phyloP scores from a whole-genome alignment of 1,140 invertebrate species.

The Lethrus apterus region DNA sequence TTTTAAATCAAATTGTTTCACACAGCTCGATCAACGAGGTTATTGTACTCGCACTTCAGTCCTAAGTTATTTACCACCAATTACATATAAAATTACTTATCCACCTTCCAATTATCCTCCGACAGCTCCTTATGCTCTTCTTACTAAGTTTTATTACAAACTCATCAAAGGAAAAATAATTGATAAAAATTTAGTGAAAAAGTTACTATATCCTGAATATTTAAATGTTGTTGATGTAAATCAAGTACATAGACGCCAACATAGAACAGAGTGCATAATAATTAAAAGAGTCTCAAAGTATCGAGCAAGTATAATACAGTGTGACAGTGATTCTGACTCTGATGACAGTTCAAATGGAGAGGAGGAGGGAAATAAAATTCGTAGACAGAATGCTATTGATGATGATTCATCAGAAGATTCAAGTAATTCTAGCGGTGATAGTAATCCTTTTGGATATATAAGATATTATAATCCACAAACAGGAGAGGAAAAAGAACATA shows the following conservation, averaged over 20 bases:
- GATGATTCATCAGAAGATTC: slow-evolving; percentile 35
- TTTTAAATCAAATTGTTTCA: slow-evolving; percentile 4
- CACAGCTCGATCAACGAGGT: slow-evolving; percentile 43
- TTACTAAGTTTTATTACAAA: slow-evolving; percentile 66
- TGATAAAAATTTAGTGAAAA: slow-evolving; percentile 60
- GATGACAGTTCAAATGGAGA: slow-evolving; percentile 27
- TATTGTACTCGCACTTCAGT: slow-evolving; percentile 47
- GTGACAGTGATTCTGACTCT: slow-evolving; percentile 42
- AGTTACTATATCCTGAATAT: slow-evolving; percentile 61
- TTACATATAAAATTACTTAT: slow-evolving; percentile 49
- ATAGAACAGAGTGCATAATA: slow-evolving; percentile 48
- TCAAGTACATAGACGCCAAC: slow-evolving; percentile 46
- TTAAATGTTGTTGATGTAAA: slow-evolving; percentile 44
- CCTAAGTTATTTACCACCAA: slow-evolving; percentile 41
- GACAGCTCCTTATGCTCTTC: slow-evolving; percentile 58
- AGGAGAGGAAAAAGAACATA: slow-evolving; percentile 29
- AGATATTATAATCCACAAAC: slow-evolving; percentile 51
- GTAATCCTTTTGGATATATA: slow-evolving; percentile 56
- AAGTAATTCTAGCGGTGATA: slow-evolving; percentile 32
- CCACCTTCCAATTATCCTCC: slow-evolving; percentile 57
- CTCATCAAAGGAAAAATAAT: slow-evolving; percentile 65
- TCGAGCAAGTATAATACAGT: slow-evolving; percentile 46
- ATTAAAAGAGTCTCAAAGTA: slow-evolving; percentile 46
- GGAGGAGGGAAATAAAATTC: slow-evolving; percentile 35
- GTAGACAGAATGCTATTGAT: slow-evolving; percentile 53